These are phyloP conservation scores for Helicoverpa armigera DNA, from an alignment of 1,140 invertebrate genomes.

Conservation along the genomic window DNA sequence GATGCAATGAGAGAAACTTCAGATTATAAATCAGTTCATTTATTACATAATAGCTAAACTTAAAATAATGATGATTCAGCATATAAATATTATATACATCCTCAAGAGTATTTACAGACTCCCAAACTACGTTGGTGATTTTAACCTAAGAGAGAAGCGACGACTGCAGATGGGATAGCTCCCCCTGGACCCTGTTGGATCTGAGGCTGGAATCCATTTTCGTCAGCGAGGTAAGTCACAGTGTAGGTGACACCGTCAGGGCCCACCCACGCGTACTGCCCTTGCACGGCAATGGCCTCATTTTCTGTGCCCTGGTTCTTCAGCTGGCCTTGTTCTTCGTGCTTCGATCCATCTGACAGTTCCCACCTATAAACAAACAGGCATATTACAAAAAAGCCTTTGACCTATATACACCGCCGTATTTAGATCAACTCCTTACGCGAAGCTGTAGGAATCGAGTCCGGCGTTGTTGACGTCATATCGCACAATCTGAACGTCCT, in stretches of 20 bases:
- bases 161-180: slow-evolving; percentile 76
- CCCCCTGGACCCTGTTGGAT: slow-evolving; percentile 89
- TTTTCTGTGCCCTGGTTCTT: slow-evolving; percentile 88
- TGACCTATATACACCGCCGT: background rate
- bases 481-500: slow-evolving; percentile 83
- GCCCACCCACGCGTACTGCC: slow-evolving; percentile 87
- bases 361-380: slow-evolving; percentile 70
- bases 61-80: slow-evolving; percentile 57
- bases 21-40: slow-evolving; percentile 22
- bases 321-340: slow-evolving; percentile 88
- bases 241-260: slow-evolving; percentile 87
- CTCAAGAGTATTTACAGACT: slow-evolving; percentile 69
- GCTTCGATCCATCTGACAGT: slow-evolving; percentile 78
- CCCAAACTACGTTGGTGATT: slow-evolving; percentile 38
- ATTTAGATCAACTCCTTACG: slow-evolving; percentile 67
- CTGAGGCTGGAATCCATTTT: slow-evolving; percentile 90
- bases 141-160: slow-evolving; percentile 77
- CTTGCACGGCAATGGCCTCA: slow-evolving; percentile 81
- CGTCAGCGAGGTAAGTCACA: slow-evolving; percentile 92
- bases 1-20: background rate
- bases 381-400: background rate
- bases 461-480: slow-evolving; percentile 80
- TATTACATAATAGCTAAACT: slow-evolving; percentile 40
- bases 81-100: slow-evolving; percentile 82
- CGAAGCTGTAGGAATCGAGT: slow-evolving; percentile 78